Evolutionary conservation across 1,140 invertebrate species (phyloP), one percentile per base, ranked within the genome.

Genomic region (Episyrphus balteatus): DNA sequence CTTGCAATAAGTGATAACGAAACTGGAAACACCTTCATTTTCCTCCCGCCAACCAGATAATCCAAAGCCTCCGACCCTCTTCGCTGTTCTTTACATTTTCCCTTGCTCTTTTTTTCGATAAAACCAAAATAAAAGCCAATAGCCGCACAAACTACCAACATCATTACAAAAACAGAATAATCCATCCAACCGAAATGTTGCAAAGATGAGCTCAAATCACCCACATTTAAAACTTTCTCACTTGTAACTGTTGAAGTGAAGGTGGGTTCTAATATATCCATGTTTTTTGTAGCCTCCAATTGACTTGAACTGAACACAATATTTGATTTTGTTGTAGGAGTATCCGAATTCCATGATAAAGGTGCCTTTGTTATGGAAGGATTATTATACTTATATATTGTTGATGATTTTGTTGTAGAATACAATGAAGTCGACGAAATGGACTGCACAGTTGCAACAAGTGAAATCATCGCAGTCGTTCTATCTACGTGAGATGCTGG

Each of bases 21-120:
- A 18, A 91, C 80, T 1, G 88, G 86, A 57, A 88, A 73, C 11
- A 84, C 72, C 45, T 78, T 77, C 87, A 94, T 88, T 55, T 83
- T 82, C 48, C 85, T 76, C 17, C 86, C 87, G 8, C 86, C 89
- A 54, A 92, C 80, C 33, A 94, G 73, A 64, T 92, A 93, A 56
- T 92, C 86, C 49, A 66, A 51, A 17, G 63, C 61, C 43, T 61
- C 66, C 1, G 66, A 66, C 32, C 56, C 62, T 30, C 59, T 57
- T 21, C 58, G 76, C 45, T 76, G 74, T 32, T 82, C 49, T 76
- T 71, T 33, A 34, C 37, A 17, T 33, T 21, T 13, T 26, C 44
- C 26, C n/a, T 42, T 46, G 15, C 48, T 49, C 19, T 46, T 49
- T 50, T 76, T 77, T 46, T 82, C 81, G 54, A 81, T 75, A 55